Conservation (phyloP, 2,113 vertebrate genomes). For the Macrotis lagotis region DNA sequence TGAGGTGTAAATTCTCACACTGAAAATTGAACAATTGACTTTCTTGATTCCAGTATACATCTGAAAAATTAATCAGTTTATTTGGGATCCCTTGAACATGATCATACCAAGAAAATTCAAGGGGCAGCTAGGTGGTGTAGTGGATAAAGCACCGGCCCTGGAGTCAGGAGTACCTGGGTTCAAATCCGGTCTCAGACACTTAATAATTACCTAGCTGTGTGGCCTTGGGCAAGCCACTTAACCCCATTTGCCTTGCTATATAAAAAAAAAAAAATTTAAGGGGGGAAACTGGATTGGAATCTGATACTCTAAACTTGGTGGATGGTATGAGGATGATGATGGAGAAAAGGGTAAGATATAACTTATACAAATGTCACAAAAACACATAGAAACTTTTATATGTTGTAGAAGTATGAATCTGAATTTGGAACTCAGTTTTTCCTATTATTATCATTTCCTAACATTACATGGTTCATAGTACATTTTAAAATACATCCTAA, state of each 20-base stretch:
- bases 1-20: not conserved
- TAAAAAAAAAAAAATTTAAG: not conserved
- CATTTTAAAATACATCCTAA: not conserved
- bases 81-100: not conserved
- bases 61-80: not conserved
- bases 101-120: not conserved
- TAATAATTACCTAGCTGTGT: too few relatives aligned
- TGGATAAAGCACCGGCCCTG: too few relatives aligned
- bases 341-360: not conserved
- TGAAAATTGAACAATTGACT: not conserved
- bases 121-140: too few relatives aligned
- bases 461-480: not conserved
- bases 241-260: too few relatives aligned
- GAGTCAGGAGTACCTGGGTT: too few relatives aligned
- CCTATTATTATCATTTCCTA: not conserved
- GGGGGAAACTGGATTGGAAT: not conserved
- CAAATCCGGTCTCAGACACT: too few relatives aligned
- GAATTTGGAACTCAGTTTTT: not conserved
- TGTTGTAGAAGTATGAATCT: not conserved
- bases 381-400: not conserved
- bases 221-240: too few relatives aligned
- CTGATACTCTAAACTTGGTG: not conserved
- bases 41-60: not conserved
- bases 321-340: not conserved
- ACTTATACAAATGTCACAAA: not conserved